phyloP scores from a whole-genome alignment of 2,797 vertebrate genomes.

The Paratrypauchen microcephalus region DNA sequence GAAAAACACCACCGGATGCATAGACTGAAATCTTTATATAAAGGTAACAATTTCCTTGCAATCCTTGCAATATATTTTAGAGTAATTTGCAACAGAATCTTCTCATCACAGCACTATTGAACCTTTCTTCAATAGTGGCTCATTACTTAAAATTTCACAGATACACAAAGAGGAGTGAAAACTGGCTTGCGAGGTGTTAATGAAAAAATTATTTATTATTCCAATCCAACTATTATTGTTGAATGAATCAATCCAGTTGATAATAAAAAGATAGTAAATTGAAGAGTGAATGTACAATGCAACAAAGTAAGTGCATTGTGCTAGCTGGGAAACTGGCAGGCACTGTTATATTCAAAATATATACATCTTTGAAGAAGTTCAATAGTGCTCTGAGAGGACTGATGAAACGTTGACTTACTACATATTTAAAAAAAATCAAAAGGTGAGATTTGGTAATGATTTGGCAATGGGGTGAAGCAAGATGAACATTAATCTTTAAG shows the following conservation, averaged over 20 bases:
- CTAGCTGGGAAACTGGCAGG: not conserved
- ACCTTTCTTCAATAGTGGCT: not conserved
- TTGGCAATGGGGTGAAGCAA: constrained; percentile 18
- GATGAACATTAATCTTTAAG: constrained; percentile 11
- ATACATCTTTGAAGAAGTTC: not conserved
- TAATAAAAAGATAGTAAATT: no score
- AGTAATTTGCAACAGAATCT: not conserved
- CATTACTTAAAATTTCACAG: not conserved
- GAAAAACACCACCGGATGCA: constrained; percentile 33
- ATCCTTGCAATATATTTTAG: not conserved
- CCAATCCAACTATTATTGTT: no score
- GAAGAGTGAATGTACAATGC: not conserved
- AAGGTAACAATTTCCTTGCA: not conserved
- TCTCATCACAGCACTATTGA: constrained; percentile 1
- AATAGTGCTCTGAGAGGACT: constrained; percentile 1
- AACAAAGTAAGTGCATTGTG: not conserved
- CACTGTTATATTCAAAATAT: not conserved
- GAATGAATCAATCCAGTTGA: not conserved
- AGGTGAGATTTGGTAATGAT: constrained; percentile 15
- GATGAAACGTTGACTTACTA: not conserved
- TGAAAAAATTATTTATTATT: not conserved
- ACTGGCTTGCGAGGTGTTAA: not conserved
- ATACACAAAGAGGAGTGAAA: not conserved
- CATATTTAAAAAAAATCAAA: not conserved
- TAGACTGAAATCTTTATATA: constrained; percentile 15